phyloP scores from a whole-genome alignment of 2,113 vertebrate genomes.

The Tautogolabrus adspersus region DNA sequence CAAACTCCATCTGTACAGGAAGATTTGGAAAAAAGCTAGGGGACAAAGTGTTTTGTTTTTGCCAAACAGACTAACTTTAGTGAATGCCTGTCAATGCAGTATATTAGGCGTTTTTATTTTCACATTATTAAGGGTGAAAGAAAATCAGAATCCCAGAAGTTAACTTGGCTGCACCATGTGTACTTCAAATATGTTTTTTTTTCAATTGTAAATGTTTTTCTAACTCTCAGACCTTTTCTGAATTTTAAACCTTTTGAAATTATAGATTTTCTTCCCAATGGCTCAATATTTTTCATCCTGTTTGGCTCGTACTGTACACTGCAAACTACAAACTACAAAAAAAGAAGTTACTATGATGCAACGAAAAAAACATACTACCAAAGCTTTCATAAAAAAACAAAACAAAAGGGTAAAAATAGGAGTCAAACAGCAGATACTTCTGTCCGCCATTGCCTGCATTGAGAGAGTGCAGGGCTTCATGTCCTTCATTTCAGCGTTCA shows the following conservation, averaged over 20 bases:
- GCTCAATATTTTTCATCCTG: slow-evolving; percentile 26
- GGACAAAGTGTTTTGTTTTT: no score
- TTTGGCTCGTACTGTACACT: slow-evolving; percentile 11
- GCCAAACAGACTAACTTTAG: no score
- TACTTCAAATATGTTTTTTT: not conserved
- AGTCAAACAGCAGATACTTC: slow-evolving; percentile 38
- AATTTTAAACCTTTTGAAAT: no score
- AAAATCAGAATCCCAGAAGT: not conserved
- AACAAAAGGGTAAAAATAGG: slow-evolving; percentile 15
- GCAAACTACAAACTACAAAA: slow-evolving; percentile 15
- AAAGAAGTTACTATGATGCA: slow-evolving; percentile 6
- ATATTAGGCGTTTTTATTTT: slow-evolving; percentile 16
- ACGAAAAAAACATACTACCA: slow-evolving; percentile 10
- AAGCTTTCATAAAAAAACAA: slow-evolving; percentile 32
- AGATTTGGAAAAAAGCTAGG: not conserved
- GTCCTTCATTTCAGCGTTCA: slow-evolving; percentile 45
- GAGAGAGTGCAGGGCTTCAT: not conserved
- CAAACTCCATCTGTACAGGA: not conserved
- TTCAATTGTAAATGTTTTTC: not conserved
- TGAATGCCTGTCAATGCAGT: slow-evolving; percentile 36
- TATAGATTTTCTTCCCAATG: slow-evolving; percentile 14
- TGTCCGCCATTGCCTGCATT: slow-evolving; percentile 1
- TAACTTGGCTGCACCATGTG: not conserved
- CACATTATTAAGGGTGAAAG: slow-evolving; percentile 54
- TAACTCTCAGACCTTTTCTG: no score